Conservation (phyloP, 2,888 invertebrate genomes). For the Rhagium mordax region DNA sequence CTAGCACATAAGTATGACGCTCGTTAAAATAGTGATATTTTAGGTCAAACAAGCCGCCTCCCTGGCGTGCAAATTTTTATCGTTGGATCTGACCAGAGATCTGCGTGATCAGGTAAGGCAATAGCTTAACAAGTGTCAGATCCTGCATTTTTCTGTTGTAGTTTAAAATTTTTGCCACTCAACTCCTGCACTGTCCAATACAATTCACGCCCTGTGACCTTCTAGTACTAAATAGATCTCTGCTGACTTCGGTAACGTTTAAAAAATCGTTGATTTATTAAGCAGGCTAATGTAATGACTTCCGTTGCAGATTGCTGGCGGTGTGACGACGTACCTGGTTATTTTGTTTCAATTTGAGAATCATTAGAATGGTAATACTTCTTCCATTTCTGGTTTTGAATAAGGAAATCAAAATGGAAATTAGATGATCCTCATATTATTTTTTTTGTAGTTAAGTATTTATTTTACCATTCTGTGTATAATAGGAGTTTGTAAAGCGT, state of each 20-base stretch:
- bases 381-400: too few species aligned
- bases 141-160: slow-evolving; percentile 16
- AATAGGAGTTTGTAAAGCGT: too few species aligned
- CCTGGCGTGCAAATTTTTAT: slow-evolving; percentile 3
- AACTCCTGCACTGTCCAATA: slow-evolving; percentile 29
- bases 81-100: not conserved
- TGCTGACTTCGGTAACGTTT: slow-evolving; percentile 33
- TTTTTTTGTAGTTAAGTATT: too few species aligned
- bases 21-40: too few species aligned
- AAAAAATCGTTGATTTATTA: not conserved
- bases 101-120: not conserved
- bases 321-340: slow-evolving; percentile 37
- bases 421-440: too few species aligned
- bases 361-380: not conserved
- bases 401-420: too few species aligned
- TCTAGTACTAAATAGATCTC: slow-evolving; percentile 12
- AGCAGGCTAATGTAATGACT: not conserved
- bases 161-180: slow-evolving; percentile 7
- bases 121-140: not conserved
- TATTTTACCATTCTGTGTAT: too few species aligned
- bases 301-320: slow-evolving; percentile 33
- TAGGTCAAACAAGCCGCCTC: slow-evolving; percentile 14
- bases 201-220: slow-evolving; percentile 29
- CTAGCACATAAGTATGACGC: too few species aligned
- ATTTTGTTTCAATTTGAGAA: slow-evolving; percentile 39